phyloP scores from a whole-genome alignment of 2,797 vertebrate genomes.

The Coilia nasus region DNA sequence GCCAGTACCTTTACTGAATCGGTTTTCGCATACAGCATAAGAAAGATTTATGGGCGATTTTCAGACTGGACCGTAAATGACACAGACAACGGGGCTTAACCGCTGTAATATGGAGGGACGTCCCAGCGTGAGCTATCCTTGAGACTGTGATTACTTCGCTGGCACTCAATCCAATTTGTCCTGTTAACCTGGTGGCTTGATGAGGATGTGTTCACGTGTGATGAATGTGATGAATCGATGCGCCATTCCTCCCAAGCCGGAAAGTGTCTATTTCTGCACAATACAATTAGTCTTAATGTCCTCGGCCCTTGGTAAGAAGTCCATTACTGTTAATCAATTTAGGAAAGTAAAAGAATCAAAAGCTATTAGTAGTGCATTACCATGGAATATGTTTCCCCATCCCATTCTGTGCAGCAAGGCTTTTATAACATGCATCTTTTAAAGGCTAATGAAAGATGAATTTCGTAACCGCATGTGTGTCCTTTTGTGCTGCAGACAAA shows the following conservation, averaged over 20 bases:
- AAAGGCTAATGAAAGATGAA: slow-evolving; percentile 9
- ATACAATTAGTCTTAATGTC: slow-evolving; percentile 54
- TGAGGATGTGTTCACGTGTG: background rate
- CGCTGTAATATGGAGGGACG: background rate
- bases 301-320: slow-evolving; percentile 56
- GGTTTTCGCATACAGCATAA: background rate
- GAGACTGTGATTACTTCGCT: background rate
- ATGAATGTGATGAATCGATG: slow-evolving; percentile 24
- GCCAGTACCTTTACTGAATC: background rate
- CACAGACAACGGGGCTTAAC: background rate
- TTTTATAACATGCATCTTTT: slow-evolving; percentile 15
- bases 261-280: slow-evolving; percentile 46
- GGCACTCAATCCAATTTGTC: background rate
- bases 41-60: background rate
- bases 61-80: too few species aligned
- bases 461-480: background rate
- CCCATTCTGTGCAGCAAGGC: background rate
- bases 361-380: slow-evolving; percentile 62
- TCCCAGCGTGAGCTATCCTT: background rate
- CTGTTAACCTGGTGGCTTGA: background rate
- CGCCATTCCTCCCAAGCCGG: slow-evolving; percentile 17
- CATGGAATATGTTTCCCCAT: slow-evolving; percentile 37
- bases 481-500: background rate
- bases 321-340: slow-evolving; percentile 67
- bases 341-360: slow-evolving; percentile 62